Evolutionary conservation across 1,140 invertebrate species (phyloP), one percentile per base, ranked within the genome.

Genomic region (Trachymyrmex septentrionalis): DNA sequence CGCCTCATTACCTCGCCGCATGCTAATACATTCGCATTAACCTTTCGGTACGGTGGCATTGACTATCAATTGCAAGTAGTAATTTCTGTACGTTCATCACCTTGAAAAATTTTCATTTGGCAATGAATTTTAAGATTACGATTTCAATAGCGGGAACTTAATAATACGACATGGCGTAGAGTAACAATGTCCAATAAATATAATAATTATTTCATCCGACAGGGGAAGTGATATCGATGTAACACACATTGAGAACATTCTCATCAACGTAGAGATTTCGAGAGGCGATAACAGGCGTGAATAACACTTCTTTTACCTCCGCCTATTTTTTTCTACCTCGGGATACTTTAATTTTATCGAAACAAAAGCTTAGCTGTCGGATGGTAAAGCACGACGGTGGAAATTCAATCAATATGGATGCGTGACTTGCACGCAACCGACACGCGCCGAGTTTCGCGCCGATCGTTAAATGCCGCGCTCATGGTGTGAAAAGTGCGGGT

Each of bases 41-140:
- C n/a, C 80, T 81, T 48, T 53, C 66, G 63, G 50, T 44, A 57
- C 34, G 34, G 34, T 50, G 53, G 30, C 66, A 71, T 71, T 81
- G 53, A 81, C 78, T 71, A 24, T 1, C 34, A 81, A 71, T 24
- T 38, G 50, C 12, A 67, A 64, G 12, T 44, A 34, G 21, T 57
- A 69, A 71, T 59, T 57, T 71, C 5, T 57, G 1, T 66, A n/a
- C 21, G 0, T 19, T 59, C 53, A 38, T 81, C 19, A 55, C 14
- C 19, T 24, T 44, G 16, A n/a, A 9, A 21, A 63, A 34, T 34
- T 14, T 59, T 21, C 38, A n/a, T 59, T 93, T 89, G 80, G 87
- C 86, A 86, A 89, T 69, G 76, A 87, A 89, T 92, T 93, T 93
- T 90, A 90, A 92, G 91, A 88, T 86, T 86, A 9, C 2, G 6